phyloP scores from a whole-genome alignment of 2,888 invertebrate genomes.

The Drosophila demipolita region DNA sequence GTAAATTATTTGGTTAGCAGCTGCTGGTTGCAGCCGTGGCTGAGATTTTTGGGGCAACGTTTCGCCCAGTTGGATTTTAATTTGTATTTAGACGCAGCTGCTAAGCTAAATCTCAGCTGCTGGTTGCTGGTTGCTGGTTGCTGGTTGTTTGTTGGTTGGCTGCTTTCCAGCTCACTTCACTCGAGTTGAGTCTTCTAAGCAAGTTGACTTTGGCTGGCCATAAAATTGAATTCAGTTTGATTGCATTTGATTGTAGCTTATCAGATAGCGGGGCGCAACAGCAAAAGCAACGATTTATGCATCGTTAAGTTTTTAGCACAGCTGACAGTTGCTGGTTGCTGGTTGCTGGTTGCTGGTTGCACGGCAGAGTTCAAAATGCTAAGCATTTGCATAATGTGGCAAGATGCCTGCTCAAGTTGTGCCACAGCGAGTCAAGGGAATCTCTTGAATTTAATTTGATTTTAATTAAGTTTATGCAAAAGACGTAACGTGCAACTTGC shows the following conservation, averaged over 20 bases:
- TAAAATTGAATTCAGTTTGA: constrained; percentile 79
- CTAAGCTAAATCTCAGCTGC: constrained; percentile 47
- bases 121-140: constrained; percentile 8
- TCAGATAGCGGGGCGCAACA: constrained; percentile 53
- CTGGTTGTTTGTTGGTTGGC: constrained; percentile 22
- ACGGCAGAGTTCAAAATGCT: constrained; percentile 35
- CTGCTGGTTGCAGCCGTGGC: constrained; percentile 16
- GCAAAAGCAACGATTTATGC: constrained; percentile 64
- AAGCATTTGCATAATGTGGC: constrained; percentile 70
- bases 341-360: constrained; percentile 2
- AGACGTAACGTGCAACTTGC: constrained; percentile 1
- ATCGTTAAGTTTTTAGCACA: constrained; percentile 69
- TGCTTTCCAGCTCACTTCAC: constrained; percentile 72
- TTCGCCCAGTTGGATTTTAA: constrained; percentile 58
- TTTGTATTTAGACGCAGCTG: constrained; percentile 68
- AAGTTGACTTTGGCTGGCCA: constrained; percentile 53
- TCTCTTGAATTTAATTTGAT: constrained; percentile 61
- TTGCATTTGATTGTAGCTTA: constrained; percentile 81
- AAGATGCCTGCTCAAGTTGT: neutral
- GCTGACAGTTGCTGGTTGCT: constrained; percentile 14
- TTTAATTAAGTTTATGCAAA: constrained; percentile 70
- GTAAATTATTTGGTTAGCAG: constrained; percentile 63
- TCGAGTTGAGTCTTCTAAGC: constrained; percentile 65
- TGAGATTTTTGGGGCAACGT: constrained; percentile 28
- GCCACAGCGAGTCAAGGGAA: constrained; percentile 20